phyloP scores from a whole-genome alignment of 2,888 invertebrate genomes.

The Theretra japonica region DNA sequence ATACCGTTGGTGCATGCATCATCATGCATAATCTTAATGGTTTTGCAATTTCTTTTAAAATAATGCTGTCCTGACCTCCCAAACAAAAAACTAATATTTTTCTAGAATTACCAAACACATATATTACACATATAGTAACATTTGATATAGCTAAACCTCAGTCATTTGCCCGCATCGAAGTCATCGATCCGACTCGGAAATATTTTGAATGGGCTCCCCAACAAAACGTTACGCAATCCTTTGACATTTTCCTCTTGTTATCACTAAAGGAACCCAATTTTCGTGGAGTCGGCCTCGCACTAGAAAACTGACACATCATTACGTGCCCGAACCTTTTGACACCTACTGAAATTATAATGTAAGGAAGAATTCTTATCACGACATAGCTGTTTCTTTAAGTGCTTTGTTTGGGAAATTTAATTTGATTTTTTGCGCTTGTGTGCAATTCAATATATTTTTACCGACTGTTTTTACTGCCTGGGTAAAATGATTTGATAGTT shows the following conservation, averaged over 20 bases:
- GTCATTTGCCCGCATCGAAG: conserved; percentile 3
- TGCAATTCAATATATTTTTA: background rate
- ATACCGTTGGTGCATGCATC: too few species aligned
- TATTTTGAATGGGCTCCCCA: conserved; percentile 31
- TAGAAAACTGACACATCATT: conserved; percentile 74
- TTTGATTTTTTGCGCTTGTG: background rate
- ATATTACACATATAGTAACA: too few species aligned
- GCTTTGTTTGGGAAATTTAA: background rate
- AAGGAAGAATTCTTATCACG: conserved; percentile 35
- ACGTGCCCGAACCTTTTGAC: conserved; percentile 72
- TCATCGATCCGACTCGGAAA: conserved; percentile 28
- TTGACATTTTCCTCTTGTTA: conserved; percentile 55
- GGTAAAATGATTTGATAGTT: too few species aligned
- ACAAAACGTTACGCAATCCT: conserved; percentile 48
- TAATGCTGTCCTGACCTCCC: too few species aligned
- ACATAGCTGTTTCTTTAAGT: conserved; percentile 9
- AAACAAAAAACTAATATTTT: too few species aligned
- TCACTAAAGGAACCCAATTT: conserved; percentile 74
- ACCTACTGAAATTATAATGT: conserved; percentile 61
- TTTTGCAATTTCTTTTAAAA: too few species aligned
- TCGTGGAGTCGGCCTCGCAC: conserved; percentile 52
- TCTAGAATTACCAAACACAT: too few species aligned
- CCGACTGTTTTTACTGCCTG: too few species aligned
- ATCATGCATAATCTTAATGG: too few species aligned
- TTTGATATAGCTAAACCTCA: too few species aligned